These are phyloP conservation scores for Emesis furor DNA, from an alignment of 2,888 invertebrate species.

Conservation along the genomic window DNA sequence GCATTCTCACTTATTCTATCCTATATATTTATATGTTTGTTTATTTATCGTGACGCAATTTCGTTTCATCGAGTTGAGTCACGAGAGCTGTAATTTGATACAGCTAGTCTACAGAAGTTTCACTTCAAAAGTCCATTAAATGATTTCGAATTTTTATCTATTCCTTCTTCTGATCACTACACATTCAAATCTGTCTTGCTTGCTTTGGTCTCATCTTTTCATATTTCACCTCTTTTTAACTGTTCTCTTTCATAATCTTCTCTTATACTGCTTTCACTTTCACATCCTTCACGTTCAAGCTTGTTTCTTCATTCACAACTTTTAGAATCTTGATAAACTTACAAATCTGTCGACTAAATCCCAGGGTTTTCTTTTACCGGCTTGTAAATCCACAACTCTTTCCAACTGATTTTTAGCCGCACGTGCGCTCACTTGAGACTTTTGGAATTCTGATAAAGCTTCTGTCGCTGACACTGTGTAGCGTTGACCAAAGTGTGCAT, in stretches of 20 bases:
- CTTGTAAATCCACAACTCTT: slow-evolving; percentile 92
- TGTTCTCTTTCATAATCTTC: slow-evolving; percentile 22
- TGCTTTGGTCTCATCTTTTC: background rate
- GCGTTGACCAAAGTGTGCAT: slow-evolving; percentile 94
- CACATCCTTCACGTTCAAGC: slow-evolving; percentile 49
- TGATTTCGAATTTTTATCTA: background rate
- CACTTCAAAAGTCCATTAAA: background rate
- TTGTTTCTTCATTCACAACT: slow-evolving; percentile 67
- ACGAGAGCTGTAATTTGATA: too few relatives aligned
- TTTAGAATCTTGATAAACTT: slow-evolving; percentile 77
- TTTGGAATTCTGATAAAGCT: slow-evolving; percentile 95
- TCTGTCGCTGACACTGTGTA: slow-evolving; percentile 95
- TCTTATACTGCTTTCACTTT: slow-evolving; percentile 70
- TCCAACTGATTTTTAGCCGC: slow-evolving; percentile 92
- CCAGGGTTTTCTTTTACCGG: slow-evolving; percentile 93
- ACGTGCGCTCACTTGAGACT: slow-evolving; percentile 91
- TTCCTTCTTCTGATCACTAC: background rate
- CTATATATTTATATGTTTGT: too few relatives aligned
- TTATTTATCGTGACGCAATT: too few relatives aligned
- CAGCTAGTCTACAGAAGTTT: too few relatives aligned
- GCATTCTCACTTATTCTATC: too few relatives aligned
- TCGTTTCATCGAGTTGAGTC: too few relatives aligned
- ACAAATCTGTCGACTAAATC: slow-evolving; percentile 93
- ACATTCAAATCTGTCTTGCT: background rate
- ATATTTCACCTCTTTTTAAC: background rate